Base-by-base conservation (phyloP, 2,888 invertebrate species). In the Drosophila siamana region DNA sequence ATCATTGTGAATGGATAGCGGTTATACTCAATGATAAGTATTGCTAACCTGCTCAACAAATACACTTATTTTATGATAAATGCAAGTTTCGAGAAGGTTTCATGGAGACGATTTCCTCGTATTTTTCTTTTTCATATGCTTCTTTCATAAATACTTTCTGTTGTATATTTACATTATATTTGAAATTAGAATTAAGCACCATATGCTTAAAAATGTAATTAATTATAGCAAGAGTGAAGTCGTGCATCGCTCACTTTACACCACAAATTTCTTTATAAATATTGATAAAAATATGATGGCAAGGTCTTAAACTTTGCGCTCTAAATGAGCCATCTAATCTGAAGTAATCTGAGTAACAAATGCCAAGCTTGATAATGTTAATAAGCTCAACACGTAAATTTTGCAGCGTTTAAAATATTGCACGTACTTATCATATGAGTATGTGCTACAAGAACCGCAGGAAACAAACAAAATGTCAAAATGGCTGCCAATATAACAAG, bases 381-480 rank as follows among this genome's bases (percentile, higher is more conserved):
- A 86, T 81, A 86, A 78, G 66, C 74, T 66, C 68, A 65, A 57
- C 70, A 72, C 64, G 80, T 50, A 50, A 63, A 61, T 63, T 67
- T 65, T 61, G 7, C 47, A 43, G 33, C 59, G 50, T 41, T 57
- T 78, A 80, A 83, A 78, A 71, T 74, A 83, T 80, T 69, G 80
- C 83, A 75, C 69, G 80, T 82, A 69, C 86, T 85, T 75, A 69
- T 54, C 50, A 51, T 70, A 69, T 69, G 26, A 22, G 48, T 69
- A 68, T 67, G 26, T 16, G 41, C 22, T 70, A 62, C 65, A 62
- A 33, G 41, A 67, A 46, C 48, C 65, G 38, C 74, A 64, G 78
- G 73, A 80, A 80, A 80, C 63, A 78, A 80, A 81, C 78, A 66
- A 82, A 82, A 80, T 83, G 70, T 78, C 83, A 86, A 83, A 82